Evolutionary conservation across 2,113 vertebrate genomes (phyloP).

Genomic region (Pristiophorus japonicus): DNA sequence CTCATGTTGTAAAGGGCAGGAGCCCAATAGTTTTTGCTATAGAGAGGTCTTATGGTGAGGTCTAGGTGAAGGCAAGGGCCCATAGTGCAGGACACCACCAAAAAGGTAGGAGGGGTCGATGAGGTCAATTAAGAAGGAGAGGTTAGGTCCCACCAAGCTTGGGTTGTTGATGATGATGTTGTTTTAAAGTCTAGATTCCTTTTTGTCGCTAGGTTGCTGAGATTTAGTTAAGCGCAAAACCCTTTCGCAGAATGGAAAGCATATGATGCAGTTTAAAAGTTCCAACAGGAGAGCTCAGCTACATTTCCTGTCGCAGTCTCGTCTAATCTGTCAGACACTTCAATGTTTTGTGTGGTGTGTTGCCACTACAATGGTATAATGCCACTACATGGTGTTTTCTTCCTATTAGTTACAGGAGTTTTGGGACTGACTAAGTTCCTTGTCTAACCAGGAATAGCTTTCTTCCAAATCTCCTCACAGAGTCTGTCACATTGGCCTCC

Average conservation of each 20-base stretch:
- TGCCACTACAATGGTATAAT: too few relatives aligned
- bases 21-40: not conserved
- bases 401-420: not conserved
- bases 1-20: not conserved
- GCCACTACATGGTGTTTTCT: not conserved
- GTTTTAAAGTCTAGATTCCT: not conserved
- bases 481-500: not conserved
- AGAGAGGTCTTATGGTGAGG: not conserved
- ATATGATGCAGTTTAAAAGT: not conserved
- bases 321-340: not conserved
- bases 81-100: not conserved
- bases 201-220: not conserved
- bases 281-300: not conserved
- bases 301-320: not conserved
- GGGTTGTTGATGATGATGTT: not conserved
- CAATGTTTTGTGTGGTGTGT: not conserved
- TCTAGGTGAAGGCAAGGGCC: not conserved
- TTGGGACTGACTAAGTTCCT: not conserved
- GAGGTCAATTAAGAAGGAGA: not conserved
- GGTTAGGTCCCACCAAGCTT: not conserved
- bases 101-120: not conserved
- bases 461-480: not conserved
- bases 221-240: not conserved
- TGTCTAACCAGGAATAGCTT: not conserved
- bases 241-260: not conserved